Evolutionary conservation across 2,888 invertebrate genomes (phyloP).

Genomic region (Ophion ventricosus): DNA sequence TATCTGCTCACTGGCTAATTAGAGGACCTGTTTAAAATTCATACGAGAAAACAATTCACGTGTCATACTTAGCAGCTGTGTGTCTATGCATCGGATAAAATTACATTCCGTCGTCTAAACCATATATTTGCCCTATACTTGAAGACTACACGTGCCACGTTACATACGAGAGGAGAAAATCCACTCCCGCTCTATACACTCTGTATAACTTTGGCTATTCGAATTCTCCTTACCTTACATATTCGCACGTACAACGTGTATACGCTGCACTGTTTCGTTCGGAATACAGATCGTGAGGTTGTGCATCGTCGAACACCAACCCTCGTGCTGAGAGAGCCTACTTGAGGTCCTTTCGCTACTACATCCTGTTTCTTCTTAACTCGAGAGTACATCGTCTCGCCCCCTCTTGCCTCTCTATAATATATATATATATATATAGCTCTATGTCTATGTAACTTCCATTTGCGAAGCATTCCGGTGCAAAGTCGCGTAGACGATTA

Average conservation of each 20-base stretch:
- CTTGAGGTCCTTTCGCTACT: conserved; percentile 30
- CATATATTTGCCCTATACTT: conserved; percentile 34
- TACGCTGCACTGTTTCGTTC: conserved; percentile 54
- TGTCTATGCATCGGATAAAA: neutral
- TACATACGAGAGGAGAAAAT: conserved; percentile 57
- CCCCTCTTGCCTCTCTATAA: neutral
- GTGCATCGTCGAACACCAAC: conserved; percentile 29
- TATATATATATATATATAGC: too few relatives aligned
- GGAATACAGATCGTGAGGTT: conserved; percentile 62
- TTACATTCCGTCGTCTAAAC: conserved; percentile 1
- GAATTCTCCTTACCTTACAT: conserved; percentile 52
- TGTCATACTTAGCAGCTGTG: too few relatives aligned
- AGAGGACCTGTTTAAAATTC: too few relatives aligned
- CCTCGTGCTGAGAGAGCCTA: conserved; percentile 26
- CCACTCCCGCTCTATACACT: conserved; percentile 43
- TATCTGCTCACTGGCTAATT: neutral
- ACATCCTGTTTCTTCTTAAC: conserved; percentile 22
- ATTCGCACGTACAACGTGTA: conserved; percentile 47
- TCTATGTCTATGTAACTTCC: neutral
- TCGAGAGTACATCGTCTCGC: neutral
- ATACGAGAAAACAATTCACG: too few relatives aligned
- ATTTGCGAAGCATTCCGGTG: conserved; percentile 43
- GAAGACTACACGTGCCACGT: conserved; percentile 51
- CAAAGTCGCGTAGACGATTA: conserved; percentile 59
- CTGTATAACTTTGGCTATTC: conserved; percentile 31